phyloP scores from a whole-genome alignment of 2,888 invertebrate species.

The Deroplatys truncata region DNA sequence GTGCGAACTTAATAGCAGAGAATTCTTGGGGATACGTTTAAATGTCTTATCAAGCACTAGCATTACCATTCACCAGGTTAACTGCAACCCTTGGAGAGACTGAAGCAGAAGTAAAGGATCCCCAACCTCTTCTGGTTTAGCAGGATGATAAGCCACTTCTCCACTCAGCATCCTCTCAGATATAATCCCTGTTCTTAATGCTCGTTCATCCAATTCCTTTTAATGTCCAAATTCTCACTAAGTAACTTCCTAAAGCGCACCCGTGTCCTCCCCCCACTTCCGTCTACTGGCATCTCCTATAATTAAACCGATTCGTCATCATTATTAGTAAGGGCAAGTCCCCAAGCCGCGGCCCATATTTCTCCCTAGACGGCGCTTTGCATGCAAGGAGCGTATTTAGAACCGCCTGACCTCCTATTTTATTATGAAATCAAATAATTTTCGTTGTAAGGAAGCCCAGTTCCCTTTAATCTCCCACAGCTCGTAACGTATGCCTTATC shows the following conservation, averaged over 20 bases:
- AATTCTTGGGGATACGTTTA: too few relatives aligned
- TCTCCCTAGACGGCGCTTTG: neutral
- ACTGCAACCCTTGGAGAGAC: too few relatives aligned
- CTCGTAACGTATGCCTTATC: neutral
- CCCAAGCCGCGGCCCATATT: neutral
- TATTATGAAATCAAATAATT: conserved; percentile 15
- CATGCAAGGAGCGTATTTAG: conserved; percentile 15
- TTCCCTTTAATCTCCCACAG: neutral
- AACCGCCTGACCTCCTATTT: neutral
- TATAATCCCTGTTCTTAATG: neutral
- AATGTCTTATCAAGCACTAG: too few relatives aligned
- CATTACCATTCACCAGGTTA: too few relatives aligned
- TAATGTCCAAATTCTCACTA: conserved; percentile 23
- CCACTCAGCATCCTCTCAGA: neutral
- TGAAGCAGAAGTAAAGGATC: too few relatives aligned
- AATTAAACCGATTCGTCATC: conserved; percentile 29
- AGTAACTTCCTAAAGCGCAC: conserved; percentile 17
- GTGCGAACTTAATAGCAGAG: too few relatives aligned
- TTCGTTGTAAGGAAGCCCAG: neutral
- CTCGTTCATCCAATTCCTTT: conserved; percentile 17
- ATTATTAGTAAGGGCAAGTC: conserved; percentile 17
- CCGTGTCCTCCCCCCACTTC: conserved; percentile 1
- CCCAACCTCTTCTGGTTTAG: too few relatives aligned
- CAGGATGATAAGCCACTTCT: neutral
- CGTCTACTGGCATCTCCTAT: conserved; percentile 7